phyloP scores from a whole-genome alignment of 1,140 invertebrate species.

The Drosophila asahinai region DNA sequence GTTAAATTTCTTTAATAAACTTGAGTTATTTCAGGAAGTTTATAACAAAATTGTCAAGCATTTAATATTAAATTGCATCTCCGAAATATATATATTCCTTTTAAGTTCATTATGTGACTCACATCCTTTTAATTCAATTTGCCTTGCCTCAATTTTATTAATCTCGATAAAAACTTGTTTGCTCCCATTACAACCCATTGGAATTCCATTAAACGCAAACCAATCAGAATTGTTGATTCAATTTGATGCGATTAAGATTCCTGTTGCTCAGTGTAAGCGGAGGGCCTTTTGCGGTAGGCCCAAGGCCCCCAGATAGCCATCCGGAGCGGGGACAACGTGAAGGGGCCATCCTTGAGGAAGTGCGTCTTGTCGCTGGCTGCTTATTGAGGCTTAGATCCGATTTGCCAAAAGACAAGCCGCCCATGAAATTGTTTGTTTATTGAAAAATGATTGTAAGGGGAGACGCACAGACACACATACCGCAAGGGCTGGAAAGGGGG shows the following conservation, averaged over 20 bases:
- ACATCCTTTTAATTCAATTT: constrained; percentile 7
- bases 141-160: neutral
- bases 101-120: neutral
- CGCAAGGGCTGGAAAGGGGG: neutral
- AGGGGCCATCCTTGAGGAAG: constrained; percentile 56
- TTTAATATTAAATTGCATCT: neutral
- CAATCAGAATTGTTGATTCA: constrained; percentile 48
- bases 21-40: too few species aligned
- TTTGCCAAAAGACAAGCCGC: constrained; percentile 79
- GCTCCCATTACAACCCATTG: constrained; percentile 19
- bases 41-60: too few species aligned
- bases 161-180: constrained; percentile 11
- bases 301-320: constrained; percentile 58
- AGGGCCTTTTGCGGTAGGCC: constrained; percentile 47
- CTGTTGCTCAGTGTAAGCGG: constrained; percentile 62
- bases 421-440: constrained; percentile 84
- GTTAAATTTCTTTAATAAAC: too few species aligned
- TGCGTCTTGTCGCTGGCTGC: constrained; percentile 81
- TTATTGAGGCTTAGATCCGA: constrained; percentile 84
- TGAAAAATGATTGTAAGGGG: constrained; percentile 78
- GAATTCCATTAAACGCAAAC: constrained; percentile 29
- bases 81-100: too few species aligned
- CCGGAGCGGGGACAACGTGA: constrained; percentile 9
- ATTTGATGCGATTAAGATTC: constrained; percentile 49
- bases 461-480: constrained; percentile 1